Conservation (phyloP, 37 sponge, comb jelly and placozoan genomes). For the Ephydatia muelleri region DNA sequence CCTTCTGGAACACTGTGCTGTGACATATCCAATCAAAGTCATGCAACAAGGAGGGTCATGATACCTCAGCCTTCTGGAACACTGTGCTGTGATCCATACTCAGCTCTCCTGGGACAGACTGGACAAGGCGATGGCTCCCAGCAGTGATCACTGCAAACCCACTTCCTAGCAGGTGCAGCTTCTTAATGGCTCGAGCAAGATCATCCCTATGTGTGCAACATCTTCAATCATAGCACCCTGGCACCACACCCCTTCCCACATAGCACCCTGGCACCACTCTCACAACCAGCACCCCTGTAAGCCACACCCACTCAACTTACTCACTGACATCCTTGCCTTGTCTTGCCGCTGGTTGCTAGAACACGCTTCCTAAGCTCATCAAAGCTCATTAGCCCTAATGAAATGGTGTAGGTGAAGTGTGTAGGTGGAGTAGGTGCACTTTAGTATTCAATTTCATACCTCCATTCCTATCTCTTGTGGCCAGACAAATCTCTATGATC, state of each 20-base stretch:
- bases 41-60: not conserved
- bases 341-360: slow-evolving; percentile 85
- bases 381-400: slow-evolving; percentile 91
- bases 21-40: too few species aligned
- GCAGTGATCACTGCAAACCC: slow-evolving; percentile 94
- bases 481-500: slow-evolving; percentile 95
- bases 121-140: slow-evolving; percentile 80
- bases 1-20: too few species aligned
- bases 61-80: slow-evolving; percentile 84
- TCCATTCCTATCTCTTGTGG: slow-evolving; percentile 91
- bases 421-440: too few species aligned
- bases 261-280: too few species aligned
- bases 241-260: too few species aligned
- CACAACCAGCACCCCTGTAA: too few species aligned
- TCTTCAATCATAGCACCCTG: too few species aligned
- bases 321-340: slow-evolving; percentile 89
- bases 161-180: slow-evolving; percentile 83
- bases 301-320: slow-evolving; percentile 35
- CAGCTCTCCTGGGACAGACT: slow-evolving; percentile 97
- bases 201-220: slow-evolving; percentile 78
- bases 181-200: slow-evolving; percentile 94
- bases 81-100: slow-evolving; percentile 97
- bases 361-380: slow-evolving; percentile 80
- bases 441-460: slow-evolving; percentile 44
- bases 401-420: not conserved